A percentile compares a stretch with the other conserved stretches of the same genome.
These are phyloP conservation scores for Corydoras sp. DNA, from an alignment of 2,113 vertebrate genomes.

Conservation along the genomic window DNA sequence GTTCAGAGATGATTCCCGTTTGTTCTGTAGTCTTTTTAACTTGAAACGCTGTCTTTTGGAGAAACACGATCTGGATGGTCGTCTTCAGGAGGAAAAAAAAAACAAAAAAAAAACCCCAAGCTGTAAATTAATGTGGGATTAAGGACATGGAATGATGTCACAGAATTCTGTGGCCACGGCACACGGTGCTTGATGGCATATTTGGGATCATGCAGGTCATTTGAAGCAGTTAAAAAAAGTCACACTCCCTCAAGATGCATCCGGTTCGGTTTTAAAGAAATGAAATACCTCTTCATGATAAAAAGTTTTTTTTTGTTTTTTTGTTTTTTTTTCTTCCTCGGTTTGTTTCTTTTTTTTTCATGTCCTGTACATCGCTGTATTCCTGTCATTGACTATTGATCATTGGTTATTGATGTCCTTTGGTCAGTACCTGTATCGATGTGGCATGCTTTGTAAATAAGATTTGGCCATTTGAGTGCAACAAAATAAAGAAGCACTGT, in stretches of 20 bases:
- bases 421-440: constrained; percentile 69
- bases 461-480: constrained; percentile 67
- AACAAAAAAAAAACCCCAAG: neutral
- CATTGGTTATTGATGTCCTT: constrained; percentile 64
- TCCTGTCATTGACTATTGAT: constrained; percentile 34
- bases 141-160: neutral
- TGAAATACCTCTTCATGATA: constrained; percentile 44
- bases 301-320: constrained; percentile 46
- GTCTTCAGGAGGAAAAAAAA: constrained; percentile 51
- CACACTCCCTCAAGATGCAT: constrained; percentile 15
- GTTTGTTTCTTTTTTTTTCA: constrained; percentile 34
- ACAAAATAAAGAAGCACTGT: constrained; percentile 73
- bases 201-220: too few species aligned
- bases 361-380: constrained; percentile 16
- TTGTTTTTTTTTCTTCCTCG: constrained; percentile 41
- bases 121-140: neutral
- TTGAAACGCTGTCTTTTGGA: constrained; percentile 4
- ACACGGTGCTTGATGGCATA: too few species aligned
- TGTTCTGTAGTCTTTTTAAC: constrained; percentile 34
- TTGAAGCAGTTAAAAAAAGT: neutral
- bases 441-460: constrained; percentile 82
- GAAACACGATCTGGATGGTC: constrained; percentile 48
- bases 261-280: neutral
- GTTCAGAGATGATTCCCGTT: constrained; percentile 45
- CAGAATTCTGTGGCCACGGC: neutral